Evolutionary conservation across 1,140 invertebrate species (phyloP), one percentile per base, ranked within the genome.

Genomic region (Cyrtorhinus lividipennis): DNA sequence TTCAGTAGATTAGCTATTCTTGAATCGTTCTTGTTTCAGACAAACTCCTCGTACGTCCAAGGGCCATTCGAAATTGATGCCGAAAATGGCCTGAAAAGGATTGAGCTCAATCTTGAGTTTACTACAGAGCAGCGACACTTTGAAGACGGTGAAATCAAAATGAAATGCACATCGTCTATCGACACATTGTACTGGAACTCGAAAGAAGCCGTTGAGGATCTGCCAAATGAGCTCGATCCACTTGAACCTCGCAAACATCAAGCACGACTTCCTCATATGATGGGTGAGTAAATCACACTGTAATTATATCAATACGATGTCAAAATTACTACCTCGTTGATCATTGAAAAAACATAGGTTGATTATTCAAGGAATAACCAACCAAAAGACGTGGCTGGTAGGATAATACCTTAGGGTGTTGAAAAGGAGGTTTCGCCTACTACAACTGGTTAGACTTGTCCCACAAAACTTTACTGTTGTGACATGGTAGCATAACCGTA

Each of bases 81-180:
- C 10, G 27, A 59, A 30, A 10, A 59, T 26, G 58, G 58, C 18
- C n/a, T 59, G 58, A 59, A 59, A 23, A 59, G 58, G n/a, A 30
- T 30, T 22, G 58, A 59, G 27, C 26, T 59, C 24, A 23, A n/a
- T 10, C 23, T 59, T 2, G 27, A 59, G 15, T 59, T 27, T n/a
- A 59, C 27, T 15, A 22, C 58, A 10, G 58, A 59, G 38, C 13
- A 13, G 24, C 24, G 27, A 13, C 58, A 59, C 27, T 59, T 59
- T 26, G 58, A 59, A n/a, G 27, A 59, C n/a, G 58, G 58, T 1
- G 58, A 59, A 26, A 24, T 59, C 8, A 59, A 59, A 23, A 59
- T 59, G 58, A 59, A 59, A 30, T 59, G 58, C 24, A 59, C 58
- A 13, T 59, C 58, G 15, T 59, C 58, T 15, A 59, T 59, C n/a